Evolutionary conservation across 2,888 invertebrate genomes (phyloP).

Genomic region (Heteropelma amictum): DNA sequence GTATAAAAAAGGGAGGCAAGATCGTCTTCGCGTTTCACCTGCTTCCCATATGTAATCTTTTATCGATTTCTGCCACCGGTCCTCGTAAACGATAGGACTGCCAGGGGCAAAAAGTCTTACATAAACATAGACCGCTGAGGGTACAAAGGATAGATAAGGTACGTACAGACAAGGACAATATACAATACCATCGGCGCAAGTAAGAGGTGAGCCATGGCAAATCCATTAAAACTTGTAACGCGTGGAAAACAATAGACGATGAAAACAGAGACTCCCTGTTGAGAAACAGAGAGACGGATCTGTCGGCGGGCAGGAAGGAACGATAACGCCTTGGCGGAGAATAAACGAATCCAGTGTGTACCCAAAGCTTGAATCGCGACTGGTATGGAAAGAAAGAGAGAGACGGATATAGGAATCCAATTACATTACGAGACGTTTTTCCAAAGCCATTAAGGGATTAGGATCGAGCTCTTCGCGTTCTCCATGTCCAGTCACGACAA

Average conservation of each 20-base stretch:
- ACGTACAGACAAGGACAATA: constrained; percentile 11
- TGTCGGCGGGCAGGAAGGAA: background rate
- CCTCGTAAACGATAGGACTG: constrained; percentile 39
- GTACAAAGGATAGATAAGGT: background rate
- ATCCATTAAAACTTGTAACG: constrained; percentile 62
- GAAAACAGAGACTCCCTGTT: constrained; percentile 52
- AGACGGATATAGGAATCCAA: constrained; percentile 56
- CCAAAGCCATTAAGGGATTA: constrained; percentile 61
- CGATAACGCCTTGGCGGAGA: constrained; percentile 3
- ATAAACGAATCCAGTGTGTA: constrained; percentile 25
- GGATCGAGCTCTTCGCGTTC: constrained; percentile 55
- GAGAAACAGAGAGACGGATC: constrained; percentile 34
- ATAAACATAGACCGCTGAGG: background rate
- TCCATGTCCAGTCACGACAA: constrained; percentile 59
- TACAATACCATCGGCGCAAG: constrained; percentile 22
- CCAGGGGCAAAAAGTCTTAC: background rate
- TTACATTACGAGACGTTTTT: constrained; percentile 62
- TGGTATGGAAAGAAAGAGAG: constrained; percentile 29
- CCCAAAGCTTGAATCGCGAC: constrained; percentile 9
- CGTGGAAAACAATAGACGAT: constrained; percentile 59
- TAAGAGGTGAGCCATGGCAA: constrained; percentile 47
- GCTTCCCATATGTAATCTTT: constrained; percentile 27
- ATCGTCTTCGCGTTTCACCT: constrained; percentile 1
- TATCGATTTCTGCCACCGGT: constrained; percentile 11
- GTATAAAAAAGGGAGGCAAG: background rate